These are phyloP conservation scores for Seriola aureovittata DNA, from an alignment of 2,113 vertebrate species.

Conservation along the genomic window DNA sequence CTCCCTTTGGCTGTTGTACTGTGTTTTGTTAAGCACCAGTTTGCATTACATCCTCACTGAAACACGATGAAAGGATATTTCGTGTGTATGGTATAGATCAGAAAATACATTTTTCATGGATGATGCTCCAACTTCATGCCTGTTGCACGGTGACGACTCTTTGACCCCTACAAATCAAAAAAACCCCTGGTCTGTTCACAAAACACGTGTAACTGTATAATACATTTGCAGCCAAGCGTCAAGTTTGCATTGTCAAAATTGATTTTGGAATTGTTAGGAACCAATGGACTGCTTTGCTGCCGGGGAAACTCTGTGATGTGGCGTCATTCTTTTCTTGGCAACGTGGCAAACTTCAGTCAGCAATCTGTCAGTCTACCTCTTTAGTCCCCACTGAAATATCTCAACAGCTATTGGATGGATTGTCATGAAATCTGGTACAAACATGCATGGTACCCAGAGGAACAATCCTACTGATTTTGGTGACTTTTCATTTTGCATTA, in stretches of 20 bases:
- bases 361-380: not conserved
- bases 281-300: not conserved
- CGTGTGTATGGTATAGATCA: conserved; percentile 31
- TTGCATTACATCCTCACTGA: conserved; percentile 41
- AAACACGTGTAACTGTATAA: conserved; percentile 50
- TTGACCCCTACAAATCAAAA: conserved; percentile 47
- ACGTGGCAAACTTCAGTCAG: not conserved
- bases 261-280: conserved; percentile 24
- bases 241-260: conserved; percentile 43
- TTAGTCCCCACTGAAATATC: not conserved
- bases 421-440: not conserved
- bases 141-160: conserved; percentile 44
- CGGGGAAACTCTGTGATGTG: not conserved
- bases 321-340: not conserved
- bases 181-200: conserved; percentile 11
- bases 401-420: not conserved
- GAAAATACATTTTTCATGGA: conserved; percentile 65
- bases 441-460: not conserved
- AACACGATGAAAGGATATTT: conserved; percentile 26
- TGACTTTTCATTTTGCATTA: not conserved
- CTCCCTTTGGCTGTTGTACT: conserved; percentile 43
- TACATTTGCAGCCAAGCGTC: conserved; percentile 51
- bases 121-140: conserved; percentile 53
- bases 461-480: not conserved
- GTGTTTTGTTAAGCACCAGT: conserved; percentile 38